These are phyloP conservation scores for Xenopus laevis DNA, from an alignment of 2,113 vertebrate genomes.

Conservation along the genomic window DNA sequence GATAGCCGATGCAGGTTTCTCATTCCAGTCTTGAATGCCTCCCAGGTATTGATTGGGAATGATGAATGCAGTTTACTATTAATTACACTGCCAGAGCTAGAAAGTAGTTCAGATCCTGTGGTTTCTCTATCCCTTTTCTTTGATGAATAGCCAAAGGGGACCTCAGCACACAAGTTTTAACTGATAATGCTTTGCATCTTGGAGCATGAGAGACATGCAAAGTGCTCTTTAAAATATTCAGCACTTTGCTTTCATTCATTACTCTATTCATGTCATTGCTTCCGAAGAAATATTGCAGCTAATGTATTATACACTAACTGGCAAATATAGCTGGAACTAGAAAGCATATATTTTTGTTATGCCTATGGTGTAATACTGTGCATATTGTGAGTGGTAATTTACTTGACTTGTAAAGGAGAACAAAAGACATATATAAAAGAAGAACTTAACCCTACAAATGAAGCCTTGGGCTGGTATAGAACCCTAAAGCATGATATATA, in stretches of 20 bases:
- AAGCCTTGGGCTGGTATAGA: no score
- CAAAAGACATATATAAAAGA: no score
- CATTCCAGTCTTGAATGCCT: slow-evolving; percentile 40
- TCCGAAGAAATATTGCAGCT: slow-evolving; percentile 5
- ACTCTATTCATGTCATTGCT: slow-evolving; percentile 29
- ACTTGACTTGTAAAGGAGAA: no score
- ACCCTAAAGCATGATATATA: no score
- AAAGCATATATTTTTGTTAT: no score
- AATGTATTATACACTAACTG: neutral
- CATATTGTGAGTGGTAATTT: no score
- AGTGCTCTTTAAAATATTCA: slow-evolving; percentile 40
- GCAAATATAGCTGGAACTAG: neutral
- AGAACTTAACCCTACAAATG: no score
- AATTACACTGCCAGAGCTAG: slow-evolving; percentile 46
- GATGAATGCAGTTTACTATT: slow-evolving; percentile 46
- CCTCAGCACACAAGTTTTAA: slow-evolving; percentile 42
- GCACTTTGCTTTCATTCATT: slow-evolving; percentile 29
- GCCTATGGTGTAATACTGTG: no score
- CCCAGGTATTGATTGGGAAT: slow-evolving; percentile 46
- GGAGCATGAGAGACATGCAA: slow-evolving; percentile 41
- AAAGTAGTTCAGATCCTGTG: slow-evolving; percentile 43
- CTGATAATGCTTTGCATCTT: slow-evolving; percentile 44
- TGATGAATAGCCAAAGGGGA: slow-evolving; percentile 45
- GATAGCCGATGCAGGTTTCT: slow-evolving; percentile 42
- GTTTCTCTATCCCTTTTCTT: slow-evolving; percentile 37